phyloP scores from a whole-genome alignment of 2,797 vertebrate species.

The Huso huso region DNA sequence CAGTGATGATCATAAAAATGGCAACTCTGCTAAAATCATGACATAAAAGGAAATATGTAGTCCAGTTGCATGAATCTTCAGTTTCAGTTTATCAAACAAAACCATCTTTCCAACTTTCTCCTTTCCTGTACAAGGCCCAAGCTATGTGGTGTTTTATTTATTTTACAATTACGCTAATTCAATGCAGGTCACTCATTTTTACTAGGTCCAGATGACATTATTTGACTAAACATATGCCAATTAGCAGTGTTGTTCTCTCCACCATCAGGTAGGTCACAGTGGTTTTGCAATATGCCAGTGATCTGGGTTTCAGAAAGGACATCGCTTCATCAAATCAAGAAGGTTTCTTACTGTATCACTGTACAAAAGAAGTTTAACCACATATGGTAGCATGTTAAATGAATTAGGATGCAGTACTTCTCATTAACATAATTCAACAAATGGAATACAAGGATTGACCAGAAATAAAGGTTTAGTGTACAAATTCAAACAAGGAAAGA shows the following conservation, averaged over 20 bases:
- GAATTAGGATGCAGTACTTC: too few species aligned
- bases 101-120: constrained; percentile 70
- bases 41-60: constrained; percentile 52
- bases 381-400: too few species aligned
- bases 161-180: constrained; percentile 81
- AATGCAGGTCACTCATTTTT: constrained; percentile 77
- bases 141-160: constrained; percentile 67
- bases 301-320: neutral
- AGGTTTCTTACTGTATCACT: too few species aligned
- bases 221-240: constrained; percentile 61
- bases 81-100: constrained; percentile 69
- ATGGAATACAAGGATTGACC: too few species aligned
- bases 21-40: constrained; percentile 42
- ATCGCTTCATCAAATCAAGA: neutral
- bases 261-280: constrained; percentile 50
- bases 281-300: neutral
- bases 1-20: constrained; percentile 55
- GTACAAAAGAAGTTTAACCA: too few species aligned
- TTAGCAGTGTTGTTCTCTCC: constrained; percentile 39
- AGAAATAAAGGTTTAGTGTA: too few species aligned
- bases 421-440: too few species aligned
- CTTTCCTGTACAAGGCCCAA: constrained; percentile 73
- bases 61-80: constrained; percentile 39
- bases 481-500: too few species aligned
- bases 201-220: constrained; percentile 73